phyloP scores from a whole-genome alignment of 2,113 vertebrate genomes.

The Urocynchramus pylzowi region DNA sequence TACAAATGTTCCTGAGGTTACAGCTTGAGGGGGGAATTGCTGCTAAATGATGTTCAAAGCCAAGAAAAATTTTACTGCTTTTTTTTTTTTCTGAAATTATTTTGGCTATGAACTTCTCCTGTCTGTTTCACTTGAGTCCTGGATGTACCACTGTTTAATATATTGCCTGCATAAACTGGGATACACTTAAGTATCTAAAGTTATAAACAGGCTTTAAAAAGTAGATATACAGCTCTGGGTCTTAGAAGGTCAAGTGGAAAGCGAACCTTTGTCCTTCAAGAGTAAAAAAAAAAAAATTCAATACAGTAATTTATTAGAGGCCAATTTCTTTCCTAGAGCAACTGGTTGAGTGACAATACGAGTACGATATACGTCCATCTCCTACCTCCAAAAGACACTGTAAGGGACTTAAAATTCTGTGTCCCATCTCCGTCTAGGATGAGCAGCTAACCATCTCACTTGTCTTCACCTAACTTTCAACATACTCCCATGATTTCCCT shows the following conservation, averaged over 20 bases:
- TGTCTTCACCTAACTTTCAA: not conserved
- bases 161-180: not conserved
- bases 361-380: not conserved
- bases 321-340: not conserved
- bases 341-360: not conserved
- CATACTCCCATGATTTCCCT: not conserved
- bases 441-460: not conserved
- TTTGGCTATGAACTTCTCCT: not conserved
- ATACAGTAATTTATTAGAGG: not conserved
- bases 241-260: not conserved
- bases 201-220: not conserved
- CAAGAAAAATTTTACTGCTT: not conserved
- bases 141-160: not conserved
- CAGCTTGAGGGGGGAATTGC: not conserved
- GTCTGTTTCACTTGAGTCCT: not conserved
- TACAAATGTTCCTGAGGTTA: not conserved
- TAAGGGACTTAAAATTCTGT: not conserved
- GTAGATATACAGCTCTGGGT: not conserved
- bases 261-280: not conserved
- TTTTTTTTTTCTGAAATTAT: not conserved
- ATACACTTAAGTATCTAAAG: not conserved
- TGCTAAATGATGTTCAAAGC: not conserved
- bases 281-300: not conserved
- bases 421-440: not conserved
- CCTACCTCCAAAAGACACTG: not conserved